Conservation (phyloP, 2,113 vertebrate species). For the Eulemur macaco region DNA sequence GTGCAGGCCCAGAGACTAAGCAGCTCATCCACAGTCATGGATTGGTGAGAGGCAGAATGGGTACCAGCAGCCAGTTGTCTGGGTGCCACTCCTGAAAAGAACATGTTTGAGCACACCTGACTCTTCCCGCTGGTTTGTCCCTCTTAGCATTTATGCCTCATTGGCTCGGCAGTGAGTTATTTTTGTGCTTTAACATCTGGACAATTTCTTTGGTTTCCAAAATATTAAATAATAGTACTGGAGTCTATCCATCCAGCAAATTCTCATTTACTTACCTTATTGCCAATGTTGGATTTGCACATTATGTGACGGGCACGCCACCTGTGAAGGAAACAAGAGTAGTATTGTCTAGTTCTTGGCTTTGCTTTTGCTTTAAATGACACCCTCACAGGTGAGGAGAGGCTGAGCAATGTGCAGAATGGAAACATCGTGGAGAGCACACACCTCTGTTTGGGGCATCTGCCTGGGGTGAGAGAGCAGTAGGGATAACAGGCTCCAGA, state of each 20-base stretch:
- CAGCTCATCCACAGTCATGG: not conserved
- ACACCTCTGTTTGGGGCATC: not conserved
- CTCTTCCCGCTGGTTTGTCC: not conserved
- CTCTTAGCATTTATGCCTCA: not conserved
- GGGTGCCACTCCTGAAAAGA: not conserved
- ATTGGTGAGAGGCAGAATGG: not conserved
- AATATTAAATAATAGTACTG: not conserved
- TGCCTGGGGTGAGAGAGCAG: not conserved
- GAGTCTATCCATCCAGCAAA: conserved; percentile 17
- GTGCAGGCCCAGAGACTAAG: not conserved
- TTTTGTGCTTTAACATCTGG: conserved; percentile 60
- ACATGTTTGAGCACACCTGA: not conserved
- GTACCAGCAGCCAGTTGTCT: not conserved
- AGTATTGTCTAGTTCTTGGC: not conserved
- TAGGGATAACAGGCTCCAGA: not conserved
- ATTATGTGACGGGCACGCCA: not conserved
- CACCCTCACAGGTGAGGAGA: conserved; percentile 19
- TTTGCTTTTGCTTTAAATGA: conserved; percentile 34
- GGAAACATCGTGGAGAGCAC: not conserved
- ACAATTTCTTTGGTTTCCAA: conserved; percentile 40
- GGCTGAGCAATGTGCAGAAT: not conserved
- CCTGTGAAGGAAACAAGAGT: not conserved
- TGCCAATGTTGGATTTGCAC: not conserved
- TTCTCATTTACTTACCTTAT: not conserved
- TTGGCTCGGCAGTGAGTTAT: conserved; percentile 30